Conservation (phyloP, 1,140 invertebrate species). For the Bombus impatiens region DNA sequence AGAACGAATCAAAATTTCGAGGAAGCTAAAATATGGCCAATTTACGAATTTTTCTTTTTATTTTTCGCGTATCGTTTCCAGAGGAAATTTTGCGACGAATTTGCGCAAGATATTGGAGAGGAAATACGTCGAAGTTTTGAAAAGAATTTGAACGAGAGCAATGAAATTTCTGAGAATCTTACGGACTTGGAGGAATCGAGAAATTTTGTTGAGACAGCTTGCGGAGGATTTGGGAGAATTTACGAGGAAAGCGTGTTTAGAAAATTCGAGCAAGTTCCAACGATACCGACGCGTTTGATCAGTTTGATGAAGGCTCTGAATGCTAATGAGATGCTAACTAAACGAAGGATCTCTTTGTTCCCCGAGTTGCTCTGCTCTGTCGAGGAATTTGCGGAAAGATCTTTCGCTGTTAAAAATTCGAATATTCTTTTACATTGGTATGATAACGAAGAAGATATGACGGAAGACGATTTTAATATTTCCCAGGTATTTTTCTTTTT, state of each 20-base stretch:
- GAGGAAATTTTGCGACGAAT: conserved; percentile 55
- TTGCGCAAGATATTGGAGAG: not conserved
- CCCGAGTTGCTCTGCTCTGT: conserved; percentile 64
- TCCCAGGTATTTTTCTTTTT: not conserved
- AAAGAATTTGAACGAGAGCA: not conserved
- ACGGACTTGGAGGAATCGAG: not conserved
- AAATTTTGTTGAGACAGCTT: not conserved
- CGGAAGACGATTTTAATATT: not conserved
- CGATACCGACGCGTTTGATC: conserved; percentile 72
- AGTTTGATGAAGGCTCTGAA: conserved; percentile 66
- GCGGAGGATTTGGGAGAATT: not conserved
- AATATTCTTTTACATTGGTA: conserved; percentile 56
- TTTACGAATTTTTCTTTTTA: conserved; percentile 78
- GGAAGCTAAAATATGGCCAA: conserved; percentile 76
- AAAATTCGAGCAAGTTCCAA: conserved; percentile 60
- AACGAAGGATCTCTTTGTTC: conserved; percentile 49
- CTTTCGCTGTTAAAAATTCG: conserved; percentile 61
- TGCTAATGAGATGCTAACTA: conserved; percentile 9
- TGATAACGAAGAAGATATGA: not conserved
- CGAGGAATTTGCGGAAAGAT: conserved; percentile 59
- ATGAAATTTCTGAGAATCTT: conserved; percentile 39
- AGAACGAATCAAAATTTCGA: conserved; percentile 22
- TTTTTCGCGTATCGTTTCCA: conserved; percentile 68
- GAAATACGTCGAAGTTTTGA: not conserved
- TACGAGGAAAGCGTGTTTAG: not conserved